Base-by-base conservation (phyloP, 2,797 vertebrate species). In the Crocodylus rhombifer region DNA sequence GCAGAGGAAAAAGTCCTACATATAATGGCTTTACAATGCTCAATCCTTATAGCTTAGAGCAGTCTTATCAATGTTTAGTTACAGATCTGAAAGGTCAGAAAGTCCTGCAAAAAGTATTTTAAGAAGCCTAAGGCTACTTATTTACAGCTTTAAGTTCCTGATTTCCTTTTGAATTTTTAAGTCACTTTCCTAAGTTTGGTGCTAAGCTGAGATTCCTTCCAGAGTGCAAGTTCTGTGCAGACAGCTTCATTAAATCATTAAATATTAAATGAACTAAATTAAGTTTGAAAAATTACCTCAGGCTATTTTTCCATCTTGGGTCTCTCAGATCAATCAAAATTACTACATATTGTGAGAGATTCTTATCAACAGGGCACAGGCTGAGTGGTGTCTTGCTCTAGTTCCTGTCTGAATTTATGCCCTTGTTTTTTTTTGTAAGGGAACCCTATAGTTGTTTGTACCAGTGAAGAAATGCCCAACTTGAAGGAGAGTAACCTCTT, bases 191-290 rank as follows among this genome's bases (percentile, higher is more conserved):
- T 92, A 92, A 95, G 93, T 95, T 95, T 89, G 91, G 89, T 95
- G 58, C 3, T 96, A 91, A 5, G 89, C 90, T 95, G 88, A 94
- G 92, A 94, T 96, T 97, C 64, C 81, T 97, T 88, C 89, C 96
- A 92, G 94, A 97, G 94, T 90, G 93, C 96, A 95, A 95, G 94
- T 87, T 95, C 92, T 91, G 91, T 92, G 94, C 90, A 96, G 93
- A 95, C 88, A 95, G 90, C 87, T 97, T 96, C 91, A 96, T 96
- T 97, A 97, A 97, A 86, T 96, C 96, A 97, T 97, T 97, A 98
- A 98, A 98, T 97, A 97, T 97, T 98, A 97, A 98, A 97, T 95
- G 91, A 98, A 96, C 88, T 97, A 97, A 98, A 97, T 97, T 97
- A 97, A 96, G 90, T 95, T 97, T 97, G 95, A 97, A 98, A 97